Percentiles rank a stretch among this genome's conserved stretches.
Evolutionary conservation across 1,140 invertebrate genomes (phyloP).

Genomic region (Archegozetes longisetosus): DNA sequence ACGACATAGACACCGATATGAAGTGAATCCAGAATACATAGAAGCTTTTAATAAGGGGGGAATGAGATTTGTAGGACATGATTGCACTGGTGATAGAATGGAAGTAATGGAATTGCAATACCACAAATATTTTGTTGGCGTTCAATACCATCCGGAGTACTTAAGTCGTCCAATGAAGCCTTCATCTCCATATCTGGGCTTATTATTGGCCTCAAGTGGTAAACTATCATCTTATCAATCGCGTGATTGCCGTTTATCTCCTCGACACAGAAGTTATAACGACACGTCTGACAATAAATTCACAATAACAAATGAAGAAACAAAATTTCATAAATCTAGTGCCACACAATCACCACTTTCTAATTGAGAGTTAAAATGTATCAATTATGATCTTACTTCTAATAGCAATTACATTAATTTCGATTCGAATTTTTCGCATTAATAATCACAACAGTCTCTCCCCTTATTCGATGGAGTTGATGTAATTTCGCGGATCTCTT

Average conservation of each 20-base stretch:
- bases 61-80: constrained; percentile 72
- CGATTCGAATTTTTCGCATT: too few relatives aligned
- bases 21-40: constrained; percentile 84
- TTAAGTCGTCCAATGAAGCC: constrained; percentile 79
- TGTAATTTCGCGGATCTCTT: too few relatives aligned
- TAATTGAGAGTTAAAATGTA: too few relatives aligned
- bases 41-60: constrained; percentile 57
- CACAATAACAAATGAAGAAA: too few relatives aligned
- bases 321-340: too few relatives aligned
- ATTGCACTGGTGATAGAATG: constrained; percentile 50
- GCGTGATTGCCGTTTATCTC: constrained; percentile 98
- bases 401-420: too few relatives aligned
- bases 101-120: constrained; percentile 52
- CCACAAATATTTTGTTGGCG: constrained; percentile 86
- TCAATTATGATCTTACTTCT: too few relatives aligned
- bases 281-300: not conserved
- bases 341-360: too few relatives aligned
- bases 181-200: constrained; percentile 84
- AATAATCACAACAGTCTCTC: too few relatives aligned
- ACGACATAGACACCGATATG: constrained; percentile 80
- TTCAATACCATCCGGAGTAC: constrained; percentile 97
- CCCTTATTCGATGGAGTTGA: too few relatives aligned
- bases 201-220: constrained; percentile 37
- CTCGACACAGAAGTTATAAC: constrained; percentile 42
- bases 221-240: constrained; percentile 15